A percentile compares a stretch with the other conserved stretches of the same genome.
Evolutionary conservation across 2,113 vertebrate genomes (phyloP).

Genomic region (Ceyx melanurus): DNA sequence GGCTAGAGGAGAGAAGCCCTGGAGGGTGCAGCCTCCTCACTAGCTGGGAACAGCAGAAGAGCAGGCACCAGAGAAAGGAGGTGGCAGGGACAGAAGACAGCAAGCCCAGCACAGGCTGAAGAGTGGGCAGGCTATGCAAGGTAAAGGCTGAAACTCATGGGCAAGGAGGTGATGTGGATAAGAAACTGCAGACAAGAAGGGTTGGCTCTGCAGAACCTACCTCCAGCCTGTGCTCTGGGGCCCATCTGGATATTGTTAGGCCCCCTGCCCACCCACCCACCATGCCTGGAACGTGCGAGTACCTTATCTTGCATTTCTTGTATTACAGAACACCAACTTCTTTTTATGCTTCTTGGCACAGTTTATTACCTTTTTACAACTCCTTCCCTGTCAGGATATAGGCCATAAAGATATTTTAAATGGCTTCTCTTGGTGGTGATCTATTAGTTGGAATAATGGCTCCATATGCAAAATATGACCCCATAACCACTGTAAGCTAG

Average conservation of each 20-base stretch:
- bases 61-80: neutral
- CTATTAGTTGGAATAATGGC: slow-evolving; percentile 60
- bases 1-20: neutral
- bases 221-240: neutral
- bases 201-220: neutral
- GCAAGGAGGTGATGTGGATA: accelerated
- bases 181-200: neutral
- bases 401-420: slow-evolving; percentile 67
- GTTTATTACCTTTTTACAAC: slow-evolving; percentile 63
- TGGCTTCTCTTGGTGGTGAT: slow-evolving; percentile 52
- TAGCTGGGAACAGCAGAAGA: neutral
- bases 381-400: slow-evolving; percentile 60
- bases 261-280: slow-evolving; percentile 52
- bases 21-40: neutral
- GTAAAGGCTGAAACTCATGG: neutral
- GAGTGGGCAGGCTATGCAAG: neutral
- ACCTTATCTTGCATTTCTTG: slow-evolving; percentile 67
- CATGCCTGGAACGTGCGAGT: slow-evolving; percentile 58
- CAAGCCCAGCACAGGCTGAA: neutral
- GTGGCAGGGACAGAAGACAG: neutral
- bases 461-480: slow-evolving; percentile 62
- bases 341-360: slow-evolving; percentile 65
- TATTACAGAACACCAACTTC: slow-evolving; percentile 63
- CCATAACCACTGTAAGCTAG: slow-evolving; percentile 42
- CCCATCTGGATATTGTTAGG: slow-evolving; percentile 69